Conservation (phyloP, 2,888 invertebrate species). For the Lagria hirta region DNA sequence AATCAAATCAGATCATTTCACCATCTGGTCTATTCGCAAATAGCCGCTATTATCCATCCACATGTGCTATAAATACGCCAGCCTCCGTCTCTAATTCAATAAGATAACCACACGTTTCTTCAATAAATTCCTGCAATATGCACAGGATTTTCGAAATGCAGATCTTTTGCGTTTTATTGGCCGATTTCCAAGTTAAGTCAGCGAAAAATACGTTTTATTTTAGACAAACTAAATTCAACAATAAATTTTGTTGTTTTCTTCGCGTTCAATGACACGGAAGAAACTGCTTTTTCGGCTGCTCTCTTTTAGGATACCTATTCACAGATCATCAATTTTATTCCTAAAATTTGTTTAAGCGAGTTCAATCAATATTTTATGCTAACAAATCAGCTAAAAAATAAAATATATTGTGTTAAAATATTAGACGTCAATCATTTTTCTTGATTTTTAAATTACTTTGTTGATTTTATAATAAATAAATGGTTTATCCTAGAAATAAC, state of each 20-base stretch:
- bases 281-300: slow-evolving; percentile 29
- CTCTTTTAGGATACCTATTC: slow-evolving; percentile 35
- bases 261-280: slow-evolving; percentile 38
- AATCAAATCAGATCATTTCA: too few relatives aligned
- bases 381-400: too few relatives aligned
- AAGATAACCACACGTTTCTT: slow-evolving; percentile 14
- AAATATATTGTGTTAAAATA: too few relatives aligned
- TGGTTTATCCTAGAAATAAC: too few relatives aligned
- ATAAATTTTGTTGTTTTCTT: slow-evolving; percentile 39
- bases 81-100: too few relatives aligned
- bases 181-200: slow-evolving; percentile 4
- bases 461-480: too few relatives aligned
- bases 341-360: slow-evolving; percentile 14
- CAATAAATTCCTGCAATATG: slow-evolving; percentile 14
- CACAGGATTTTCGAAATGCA: slow-evolving; percentile 2
- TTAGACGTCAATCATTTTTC: too few relatives aligned
- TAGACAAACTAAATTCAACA: slow-evolving; percentile 21
- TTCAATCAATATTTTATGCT: too few relatives aligned
- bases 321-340: slow-evolving; percentile 39
- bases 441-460: too few relatives aligned
- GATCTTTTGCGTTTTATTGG: slow-evolving; percentile 8
- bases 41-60: too few relatives aligned
- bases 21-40: too few relatives aligned
- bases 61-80: too few relatives aligned
- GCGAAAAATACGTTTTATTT: slow-evolving; percentile 18